These are phyloP conservation scores for Ennomos fuscantarius DNA, from an alignment of 2,888 invertebrate species.

Conservation along the genomic window DNA sequence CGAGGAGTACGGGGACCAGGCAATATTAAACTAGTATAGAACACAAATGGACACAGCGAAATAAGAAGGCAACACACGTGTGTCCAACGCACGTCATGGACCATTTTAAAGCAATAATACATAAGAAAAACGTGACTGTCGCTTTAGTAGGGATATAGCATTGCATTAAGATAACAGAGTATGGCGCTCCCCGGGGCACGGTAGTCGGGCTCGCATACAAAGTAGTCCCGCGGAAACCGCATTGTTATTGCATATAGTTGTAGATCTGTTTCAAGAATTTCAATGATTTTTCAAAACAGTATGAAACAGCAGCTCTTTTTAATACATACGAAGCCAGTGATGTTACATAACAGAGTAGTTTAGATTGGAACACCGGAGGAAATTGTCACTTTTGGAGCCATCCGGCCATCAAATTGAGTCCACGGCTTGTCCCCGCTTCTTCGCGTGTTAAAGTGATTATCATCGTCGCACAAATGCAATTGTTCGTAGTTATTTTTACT, in stretches of 20 bases:
- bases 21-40: slow-evolving; percentile 3
- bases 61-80: slow-evolving; percentile 38
- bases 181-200: slow-evolving; percentile 40
- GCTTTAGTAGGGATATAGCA: slow-evolving; percentile 38
- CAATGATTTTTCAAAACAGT: slow-evolving; percentile 1
- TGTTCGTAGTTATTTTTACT: slow-evolving; percentile 24
- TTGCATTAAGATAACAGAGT: slow-evolving; percentile 33
- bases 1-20: slow-evolving; percentile 46
- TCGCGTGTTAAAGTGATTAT: slow-evolving; percentile 43
- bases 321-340: slow-evolving; percentile 9
- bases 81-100: slow-evolving; percentile 43
- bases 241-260: slow-evolving; percentile 47
- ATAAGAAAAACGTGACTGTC: slow-evolving; percentile 40
- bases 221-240: slow-evolving; percentile 49
- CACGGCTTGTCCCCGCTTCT: slow-evolving; percentile 48
- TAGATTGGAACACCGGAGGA: slow-evolving; percentile 55
- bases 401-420: slow-evolving; percentile 67
- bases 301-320: slow-evolving; percentile 19
- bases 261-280: slow-evolving; percentile 4
- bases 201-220: slow-evolving; percentile 32
- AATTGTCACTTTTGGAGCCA: slow-evolving; percentile 67
- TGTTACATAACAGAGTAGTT: slow-evolving; percentile 39
- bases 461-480: slow-evolving; percentile 11
- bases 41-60: slow-evolving; percentile 11
- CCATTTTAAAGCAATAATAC: slow-evolving; percentile 49